Conservation (phyloP, 2,797 vertebrate species). For the Heliangelus exortis region DNA sequence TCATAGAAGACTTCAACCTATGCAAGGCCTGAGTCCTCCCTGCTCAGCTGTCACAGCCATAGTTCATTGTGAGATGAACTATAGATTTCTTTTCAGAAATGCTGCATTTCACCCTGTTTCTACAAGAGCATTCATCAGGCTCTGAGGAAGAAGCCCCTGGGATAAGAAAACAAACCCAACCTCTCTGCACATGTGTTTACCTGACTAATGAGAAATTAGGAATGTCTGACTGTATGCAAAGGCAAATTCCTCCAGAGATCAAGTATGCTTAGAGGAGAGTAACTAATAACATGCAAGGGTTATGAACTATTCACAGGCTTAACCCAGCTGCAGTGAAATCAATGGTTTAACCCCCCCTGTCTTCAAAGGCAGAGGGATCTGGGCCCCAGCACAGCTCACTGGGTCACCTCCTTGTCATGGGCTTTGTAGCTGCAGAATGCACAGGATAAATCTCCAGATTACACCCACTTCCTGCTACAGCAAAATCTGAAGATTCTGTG, state of each 20-base stretch:
- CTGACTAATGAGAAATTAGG: constrained; percentile 48
- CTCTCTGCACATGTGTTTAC: constrained; percentile 3
- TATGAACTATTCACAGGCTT: constrained; percentile 48
- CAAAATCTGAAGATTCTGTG: background rate
- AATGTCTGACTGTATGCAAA: constrained; percentile 50
- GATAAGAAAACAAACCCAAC: constrained; percentile 9
- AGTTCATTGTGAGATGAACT: background rate
- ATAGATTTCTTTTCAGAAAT: constrained; percentile 18
- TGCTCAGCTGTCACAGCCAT: constrained; percentile 67
- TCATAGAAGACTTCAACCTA: constrained; percentile 44
- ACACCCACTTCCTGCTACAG: accelerated
- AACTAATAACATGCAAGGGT: constrained; percentile 45
- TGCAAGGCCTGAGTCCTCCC: constrained; percentile 14
- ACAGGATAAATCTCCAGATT: background rate
- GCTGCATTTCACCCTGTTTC: background rate
- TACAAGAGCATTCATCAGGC: background rate
- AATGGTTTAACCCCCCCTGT: constrained; percentile 15
- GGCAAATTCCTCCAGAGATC: constrained; percentile 64
- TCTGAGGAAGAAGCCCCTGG: background rate
- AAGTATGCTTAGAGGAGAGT: constrained; percentile 49
- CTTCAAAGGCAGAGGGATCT: constrained; percentile 12
- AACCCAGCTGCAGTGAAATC: constrained; percentile 27
- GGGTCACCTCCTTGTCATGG: background rate
- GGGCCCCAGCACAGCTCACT: background rate
- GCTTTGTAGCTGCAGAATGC: background rate